Evolutionary conservation across 2,797 vertebrate genomes (phyloP), one percentile per base, ranked within the genome.

Genomic region (Lepilemur ruficaudatus): DNA sequence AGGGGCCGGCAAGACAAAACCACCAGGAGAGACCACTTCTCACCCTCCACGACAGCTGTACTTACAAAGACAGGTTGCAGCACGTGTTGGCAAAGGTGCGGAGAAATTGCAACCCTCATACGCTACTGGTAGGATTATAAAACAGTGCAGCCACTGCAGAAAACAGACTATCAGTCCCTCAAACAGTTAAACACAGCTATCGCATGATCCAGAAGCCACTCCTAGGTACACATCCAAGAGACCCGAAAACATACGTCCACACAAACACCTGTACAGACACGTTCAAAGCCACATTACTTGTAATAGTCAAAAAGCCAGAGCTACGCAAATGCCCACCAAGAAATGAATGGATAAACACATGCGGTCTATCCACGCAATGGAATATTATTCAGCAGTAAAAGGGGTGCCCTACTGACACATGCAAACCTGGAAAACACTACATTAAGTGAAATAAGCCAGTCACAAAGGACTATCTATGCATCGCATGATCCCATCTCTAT

Each of bases 391-490:
- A 10, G 46, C 55, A 43, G 0, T 25, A 1, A 65, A 88, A 43
- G 30, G n/a, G 25, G 13, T 0, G 32, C 5, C 4, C 14, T 4
- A 0, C 41, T 6, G 65, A 7, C 5, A 4, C 41, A 7, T 0
- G 15, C 22, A 48, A 55, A 41, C 18, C 22, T 0, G 1, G 59
- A 13, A 35, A 38, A 70, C 25, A 14, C 0, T 0, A 65, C 0
- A 32, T 30, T 20, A 7, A 10, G 7, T 0, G 14, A 28, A 20
- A 76, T 11, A 67, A 28, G n/a, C 30, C 48, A 46, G 41, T 57
- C 52, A 20, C 55, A 43, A 7, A 28, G 30, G 17, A 48, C n/a
- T 6, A 10, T 23, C 28, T 6, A 10, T 23, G 1, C 1, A 22
- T 4, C 1, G 3, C 5, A 1, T 0, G 43, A 76, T 35, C 57